Evolutionary conservation across 2,888 invertebrate genomes (phyloP), one percentile per base, ranked within the genome.

Genomic region (Latrodectus hesperus): DNA sequence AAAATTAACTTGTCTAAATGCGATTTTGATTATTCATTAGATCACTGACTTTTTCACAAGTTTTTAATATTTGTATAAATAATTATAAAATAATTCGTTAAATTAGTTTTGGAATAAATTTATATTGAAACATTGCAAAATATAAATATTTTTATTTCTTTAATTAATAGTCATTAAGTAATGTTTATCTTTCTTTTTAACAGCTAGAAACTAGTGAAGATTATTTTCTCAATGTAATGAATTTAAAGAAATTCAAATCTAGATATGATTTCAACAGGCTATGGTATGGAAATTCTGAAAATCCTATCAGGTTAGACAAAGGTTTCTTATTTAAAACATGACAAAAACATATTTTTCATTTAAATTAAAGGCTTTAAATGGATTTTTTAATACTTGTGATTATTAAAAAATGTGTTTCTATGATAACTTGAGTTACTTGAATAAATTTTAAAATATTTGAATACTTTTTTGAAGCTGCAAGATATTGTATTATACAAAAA

Each of bases 211-310:
- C 81, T 3, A 72, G 38, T 22, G 72, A 77, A 11, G 68, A 81
- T 51, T 77, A 73, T 60, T 87, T 87, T 53, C 67, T 52, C 4
- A 81, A 77, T 16, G 67, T 87, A 0, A 67, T 81, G 38, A 67
- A 73, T 12, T 38, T 87, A 11, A 87, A 81, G 67, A 80, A 77
- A 16, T 87, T 87, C 67, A 77, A 87, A 68, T 68, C 86, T 17
- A 64, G 86, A 22, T 55, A 80, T 38, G 51, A 65, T 11, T 77
- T 87, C 11, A 71, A 49, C n/a, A 87, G 86, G 16, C 81, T 87
- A 9, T 87, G 86, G 86, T 77, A 87, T 72, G 75, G 71, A 22
- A 60, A 77, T 68, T 9, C 67, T 4, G 81, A 81, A 49, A 81
- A 71, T 67, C 52, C 64, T 51, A 22, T 51, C 6, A 82, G 67